Percentiles rank a stretch among this genome's conserved stretches.
These are phyloP conservation scores for Tapirus indicus DNA, from an alignment of 2,797 vertebrate species.

Conservation along the genomic window DNA sequence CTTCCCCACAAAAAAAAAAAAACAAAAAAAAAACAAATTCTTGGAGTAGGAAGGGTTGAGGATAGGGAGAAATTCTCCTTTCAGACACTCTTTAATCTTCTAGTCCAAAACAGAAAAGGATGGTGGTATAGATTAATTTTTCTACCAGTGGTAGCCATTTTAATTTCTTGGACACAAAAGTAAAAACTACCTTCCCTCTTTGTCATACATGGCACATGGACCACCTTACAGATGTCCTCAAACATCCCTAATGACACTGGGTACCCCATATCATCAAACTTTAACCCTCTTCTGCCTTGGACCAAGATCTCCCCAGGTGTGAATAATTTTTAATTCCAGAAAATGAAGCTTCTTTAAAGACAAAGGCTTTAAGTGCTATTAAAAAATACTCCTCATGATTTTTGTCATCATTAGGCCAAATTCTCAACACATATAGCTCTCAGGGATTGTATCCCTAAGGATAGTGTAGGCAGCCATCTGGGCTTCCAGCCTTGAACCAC, in stretches of 20 bases:
- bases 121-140: not conserved
- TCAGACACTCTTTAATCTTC: not conserved
- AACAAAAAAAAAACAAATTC: conserved; percentile 22
- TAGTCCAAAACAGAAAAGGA: conserved; percentile 5
- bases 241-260: not conserved
- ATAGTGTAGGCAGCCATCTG: not conserved
- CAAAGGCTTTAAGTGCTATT: not conserved
- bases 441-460: not conserved
- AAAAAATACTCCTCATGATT: not conserved
- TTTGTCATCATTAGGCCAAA: not conserved
- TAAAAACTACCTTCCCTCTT: not conserved
- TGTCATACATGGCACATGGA: not conserved
- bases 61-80: conserved; percentile 9
- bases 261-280: not conserved
- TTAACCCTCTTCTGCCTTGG: not conserved
- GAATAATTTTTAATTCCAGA: not conserved
- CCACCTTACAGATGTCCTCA: not conserved
- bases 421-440: not conserved
- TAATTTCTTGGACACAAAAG: not conserved
- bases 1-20: no score
- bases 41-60: not conserved
- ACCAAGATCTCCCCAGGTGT: not conserved
- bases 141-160: not conserved
- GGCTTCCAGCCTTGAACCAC: not conserved
- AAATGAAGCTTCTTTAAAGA: conserved; percentile 49